Evolutionary conservation across 2,888 invertebrate species (phyloP).

Genomic region (Sipha maydis): DNA sequence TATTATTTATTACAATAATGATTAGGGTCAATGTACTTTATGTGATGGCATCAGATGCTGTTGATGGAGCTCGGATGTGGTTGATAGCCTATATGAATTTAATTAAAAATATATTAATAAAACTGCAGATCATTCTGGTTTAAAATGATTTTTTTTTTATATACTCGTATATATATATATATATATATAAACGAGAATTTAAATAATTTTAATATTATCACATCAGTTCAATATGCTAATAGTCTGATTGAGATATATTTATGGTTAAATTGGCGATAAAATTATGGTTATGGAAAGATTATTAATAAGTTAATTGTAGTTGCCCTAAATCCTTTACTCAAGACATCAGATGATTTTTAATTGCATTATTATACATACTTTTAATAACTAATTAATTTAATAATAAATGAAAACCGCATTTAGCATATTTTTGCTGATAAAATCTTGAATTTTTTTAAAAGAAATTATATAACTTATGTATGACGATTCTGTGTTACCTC

Average conservation of each 20-base stretch:
- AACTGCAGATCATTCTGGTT: neutral
- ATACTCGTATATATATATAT: no score
- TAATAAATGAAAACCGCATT: neutral
- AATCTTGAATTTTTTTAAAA: neutral
- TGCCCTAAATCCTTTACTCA: neutral
- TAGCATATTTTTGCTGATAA: neutral
- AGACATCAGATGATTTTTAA: neutral
- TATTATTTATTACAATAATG: constrained; percentile 12
- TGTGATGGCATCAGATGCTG: constrained; percentile 47
- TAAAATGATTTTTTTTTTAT: neutral
- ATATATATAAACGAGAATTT: neutral
- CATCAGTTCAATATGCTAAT: constrained; percentile 15
- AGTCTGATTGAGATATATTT: neutral
- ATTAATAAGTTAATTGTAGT: neutral
- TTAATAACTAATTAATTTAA: neutral
- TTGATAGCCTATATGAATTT: constrained; percentile 53
- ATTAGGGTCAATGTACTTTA: constrained; percentile 6
- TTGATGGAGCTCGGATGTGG: constrained; percentile 53
- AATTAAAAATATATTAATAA: constrained; percentile 55
- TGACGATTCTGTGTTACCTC: neutral
- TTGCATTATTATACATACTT: neutral
- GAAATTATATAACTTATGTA: neutral
- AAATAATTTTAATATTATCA: constrained; percentile 23
- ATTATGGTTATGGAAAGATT: neutral
- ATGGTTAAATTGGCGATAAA: neutral